These are phyloP conservation scores for Rhadinocentrus ornatus DNA, from an alignment of 2,797 vertebrate species.

Conservation along the genomic window DNA sequence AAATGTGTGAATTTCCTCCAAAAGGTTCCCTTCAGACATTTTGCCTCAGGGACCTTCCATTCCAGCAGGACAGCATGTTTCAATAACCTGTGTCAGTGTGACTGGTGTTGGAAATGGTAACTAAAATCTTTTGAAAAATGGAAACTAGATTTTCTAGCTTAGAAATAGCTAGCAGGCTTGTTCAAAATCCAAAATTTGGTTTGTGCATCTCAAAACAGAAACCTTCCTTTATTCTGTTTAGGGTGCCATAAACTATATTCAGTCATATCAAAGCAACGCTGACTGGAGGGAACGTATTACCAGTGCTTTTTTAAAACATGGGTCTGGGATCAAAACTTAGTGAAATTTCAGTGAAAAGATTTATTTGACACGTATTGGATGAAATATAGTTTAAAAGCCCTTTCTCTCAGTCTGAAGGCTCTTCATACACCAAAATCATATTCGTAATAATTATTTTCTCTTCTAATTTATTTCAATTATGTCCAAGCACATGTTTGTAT, in stretches of 20 bases:
- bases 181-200: slow-evolving; percentile 2
- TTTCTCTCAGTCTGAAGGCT: too few species aligned
- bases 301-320: too few species aligned
- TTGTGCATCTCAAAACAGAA: background rate
- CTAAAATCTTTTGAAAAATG: background rate
- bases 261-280: background rate
- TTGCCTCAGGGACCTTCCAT: background rate
- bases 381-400: too few species aligned
- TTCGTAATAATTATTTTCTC: too few species aligned
- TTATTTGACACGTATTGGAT: too few species aligned
- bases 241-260: too few species aligned
- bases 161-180: background rate
- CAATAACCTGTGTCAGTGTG: slow-evolving; percentile 1
- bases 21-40: background rate
- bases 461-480: too few species aligned
- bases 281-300: too few species aligned
- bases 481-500: too few species aligned
- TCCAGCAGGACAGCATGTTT: background rate
- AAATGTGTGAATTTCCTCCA: slow-evolving; percentile 6
- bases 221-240: background rate
- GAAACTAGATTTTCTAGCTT: background rate
- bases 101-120: background rate
- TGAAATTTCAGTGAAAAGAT: too few species aligned
- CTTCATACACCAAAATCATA: too few species aligned
- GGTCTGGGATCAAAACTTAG: too few species aligned